These are phyloP conservation scores for Myripristis jacobus DNA, from an alignment of 2,797 vertebrate species.

Conservation along the genomic window DNA sequence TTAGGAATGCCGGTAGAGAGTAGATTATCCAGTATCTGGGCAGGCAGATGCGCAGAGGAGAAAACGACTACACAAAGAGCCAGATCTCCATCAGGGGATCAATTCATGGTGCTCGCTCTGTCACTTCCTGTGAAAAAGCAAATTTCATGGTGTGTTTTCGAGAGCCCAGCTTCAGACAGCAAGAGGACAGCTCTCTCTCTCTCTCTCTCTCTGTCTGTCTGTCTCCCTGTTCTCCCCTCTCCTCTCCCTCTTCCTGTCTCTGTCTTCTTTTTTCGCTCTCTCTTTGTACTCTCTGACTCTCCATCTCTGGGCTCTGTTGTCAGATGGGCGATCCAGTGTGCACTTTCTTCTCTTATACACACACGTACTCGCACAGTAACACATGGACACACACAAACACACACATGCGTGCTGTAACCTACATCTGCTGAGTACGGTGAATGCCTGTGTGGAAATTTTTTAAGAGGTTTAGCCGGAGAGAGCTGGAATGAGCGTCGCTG, in stretches of 20 bases:
- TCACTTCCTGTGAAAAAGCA: slow-evolving; percentile 83
- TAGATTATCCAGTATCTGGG: slow-evolving; percentile 86
- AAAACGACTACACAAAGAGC: slow-evolving; percentile 81
- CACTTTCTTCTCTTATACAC: slow-evolving; percentile 12
- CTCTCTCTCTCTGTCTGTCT: slow-evolving; percentile 15
- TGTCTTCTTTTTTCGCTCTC: slow-evolving; percentile 5
- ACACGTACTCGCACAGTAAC: slow-evolving; percentile 39
- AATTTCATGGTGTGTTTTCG: slow-evolving; percentile 84
- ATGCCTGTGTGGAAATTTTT: slow-evolving; percentile 82
- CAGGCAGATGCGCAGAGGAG: slow-evolving; percentile 81
- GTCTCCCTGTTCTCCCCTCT: not conserved
- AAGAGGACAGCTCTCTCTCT: slow-evolving; percentile 60
- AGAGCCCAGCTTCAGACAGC: slow-evolving; percentile 67
- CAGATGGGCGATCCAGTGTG: slow-evolving; percentile 46
- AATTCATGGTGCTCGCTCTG: slow-evolving; percentile 77
- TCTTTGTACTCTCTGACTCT: slow-evolving; percentile 26
- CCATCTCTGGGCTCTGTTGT: slow-evolving; percentile 41
- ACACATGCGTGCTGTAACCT: slow-evolving; percentile 68
- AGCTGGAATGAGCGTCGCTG: slow-evolving; percentile 75
- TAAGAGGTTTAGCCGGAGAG: slow-evolving; percentile 82
- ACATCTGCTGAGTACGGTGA: slow-evolving; percentile 80
- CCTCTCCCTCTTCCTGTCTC: slow-evolving; percentile 23
- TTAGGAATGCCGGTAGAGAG: slow-evolving; percentile 80
- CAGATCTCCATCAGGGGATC: slow-evolving; percentile 85
- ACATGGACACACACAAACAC: slow-evolving; percentile 54